These are phyloP conservation scores for Lophotis ruficrista DNA, from an alignment of 2,113 vertebrate genomes.

Conservation along the genomic window DNA sequence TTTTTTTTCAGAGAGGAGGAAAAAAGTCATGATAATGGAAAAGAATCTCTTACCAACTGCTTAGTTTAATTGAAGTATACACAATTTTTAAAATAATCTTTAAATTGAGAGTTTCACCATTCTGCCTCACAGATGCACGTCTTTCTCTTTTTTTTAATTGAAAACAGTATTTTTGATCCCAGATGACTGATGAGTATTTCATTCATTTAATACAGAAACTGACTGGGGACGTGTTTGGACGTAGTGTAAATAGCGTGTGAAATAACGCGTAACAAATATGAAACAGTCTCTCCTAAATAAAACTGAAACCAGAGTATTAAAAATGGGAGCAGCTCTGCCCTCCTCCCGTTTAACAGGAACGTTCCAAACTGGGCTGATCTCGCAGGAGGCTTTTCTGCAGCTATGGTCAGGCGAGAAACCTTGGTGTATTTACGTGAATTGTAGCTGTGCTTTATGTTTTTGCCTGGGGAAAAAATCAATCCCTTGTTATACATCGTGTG, in stretches of 20 bases:
- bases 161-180: not conserved
- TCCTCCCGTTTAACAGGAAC: not conserved
- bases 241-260: not conserved
- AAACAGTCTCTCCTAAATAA: constrained; percentile 37
- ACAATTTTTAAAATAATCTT: not conserved
- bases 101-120: not conserved
- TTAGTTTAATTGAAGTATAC: not conserved
- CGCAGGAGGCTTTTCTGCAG: not conserved
- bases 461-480: not conserved
- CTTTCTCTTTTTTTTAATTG: not conserved
- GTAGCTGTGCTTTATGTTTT: not conserved
- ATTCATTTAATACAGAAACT: not conserved
- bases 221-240: not conserved
- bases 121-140: not conserved
- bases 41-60: not conserved
- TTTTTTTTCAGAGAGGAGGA: not conserved
- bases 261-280: not conserved
- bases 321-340: not conserved
- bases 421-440: not conserved
- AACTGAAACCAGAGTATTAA: not conserved
- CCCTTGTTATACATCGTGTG: accelerated
- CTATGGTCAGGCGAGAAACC: not conserved
- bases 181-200: not conserved
- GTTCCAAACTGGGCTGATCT: not conserved
- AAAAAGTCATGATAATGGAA: not conserved